Evolutionary conservation across 1,140 invertebrate species (phyloP).

Genomic region (Mizuhopecten yessoensis): DNA sequence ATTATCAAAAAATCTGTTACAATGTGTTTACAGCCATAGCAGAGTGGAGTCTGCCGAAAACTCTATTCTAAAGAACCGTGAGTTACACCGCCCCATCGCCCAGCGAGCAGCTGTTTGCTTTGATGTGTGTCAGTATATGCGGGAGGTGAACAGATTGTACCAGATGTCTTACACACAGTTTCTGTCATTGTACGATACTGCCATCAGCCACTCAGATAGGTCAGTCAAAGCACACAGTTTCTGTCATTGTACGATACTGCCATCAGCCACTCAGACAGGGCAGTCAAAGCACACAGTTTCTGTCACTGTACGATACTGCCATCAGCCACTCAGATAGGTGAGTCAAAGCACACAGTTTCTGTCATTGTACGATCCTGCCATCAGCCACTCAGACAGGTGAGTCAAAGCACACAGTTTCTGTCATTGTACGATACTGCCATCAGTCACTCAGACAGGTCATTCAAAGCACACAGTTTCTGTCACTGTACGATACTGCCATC

Average conservation of each 20-base stretch:
- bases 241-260: constrained; percentile 78
- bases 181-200: constrained; percentile 77
- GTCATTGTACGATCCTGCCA: constrained; percentile 78
- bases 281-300: constrained; percentile 71
- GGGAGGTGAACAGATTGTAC: constrained; percentile 80
- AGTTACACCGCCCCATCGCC: constrained; percentile 79
- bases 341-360: constrained; percentile 72
- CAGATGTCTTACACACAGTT: constrained; percentile 80
- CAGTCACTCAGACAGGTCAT: no score
- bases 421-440: no score
- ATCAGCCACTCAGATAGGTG: constrained; percentile 82
- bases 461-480: no score
- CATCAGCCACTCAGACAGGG: constrained; percentile 82
- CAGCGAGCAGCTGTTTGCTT: constrained; percentile 81
- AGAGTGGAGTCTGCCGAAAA: constrained; percentile 72
- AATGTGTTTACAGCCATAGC: constrained; percentile 65
- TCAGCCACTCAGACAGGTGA: constrained; percentile 82
- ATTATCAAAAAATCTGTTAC: background rate
- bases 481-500: no score
- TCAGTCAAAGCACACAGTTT: constrained; percentile 74
- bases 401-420: no score
- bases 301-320: constrained; percentile 78
- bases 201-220: constrained; percentile 82
- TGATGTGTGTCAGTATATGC: constrained; percentile 81
- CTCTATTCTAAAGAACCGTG: constrained; percentile 77